A percentile compares a stretch with the other conserved stretches of the same genome.
Conservation (phyloP, 2,113 vertebrate species). For the Boulengeromyrus knoepffleri region DNA sequence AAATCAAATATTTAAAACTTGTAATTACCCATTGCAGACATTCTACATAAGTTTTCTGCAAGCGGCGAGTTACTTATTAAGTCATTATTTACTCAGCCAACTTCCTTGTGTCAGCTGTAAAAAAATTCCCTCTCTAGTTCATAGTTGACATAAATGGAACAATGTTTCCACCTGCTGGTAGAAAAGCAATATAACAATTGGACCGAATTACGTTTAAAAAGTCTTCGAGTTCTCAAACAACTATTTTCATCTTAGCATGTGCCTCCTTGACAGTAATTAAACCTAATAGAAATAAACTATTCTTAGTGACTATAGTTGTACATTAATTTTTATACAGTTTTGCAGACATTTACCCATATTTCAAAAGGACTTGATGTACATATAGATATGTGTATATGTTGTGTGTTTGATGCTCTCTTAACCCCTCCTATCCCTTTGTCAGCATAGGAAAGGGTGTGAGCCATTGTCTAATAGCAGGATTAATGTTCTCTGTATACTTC, state of each 20-base stretch:
- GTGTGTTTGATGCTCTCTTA: conserved; percentile 7
- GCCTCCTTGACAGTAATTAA: background rate
- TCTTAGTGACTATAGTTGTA: background rate
- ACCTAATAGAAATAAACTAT: background rate
- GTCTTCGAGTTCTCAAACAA: background rate
- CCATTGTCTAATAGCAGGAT: conserved; percentile 51
- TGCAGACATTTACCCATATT: background rate
- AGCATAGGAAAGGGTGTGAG: conserved; percentile 67
- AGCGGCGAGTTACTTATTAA: background rate
- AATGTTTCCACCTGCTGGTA: background rate
- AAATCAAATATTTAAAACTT: background rate
- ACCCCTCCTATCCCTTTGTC: conserved; percentile 52
- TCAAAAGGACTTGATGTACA: background rate
- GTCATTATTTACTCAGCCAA: background rate
- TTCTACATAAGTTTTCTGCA: background rate
- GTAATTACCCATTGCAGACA: background rate
- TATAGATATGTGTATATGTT: background rate
- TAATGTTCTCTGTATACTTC: conserved; percentile 45
- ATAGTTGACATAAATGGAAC: background rate
- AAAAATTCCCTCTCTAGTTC: background rate
- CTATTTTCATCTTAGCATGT: background rate
- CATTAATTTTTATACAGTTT: background rate
- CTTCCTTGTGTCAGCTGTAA: background rate
- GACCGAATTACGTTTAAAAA: background rate
- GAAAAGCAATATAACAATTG: background rate